phyloP scores from a whole-genome alignment of 2,888 invertebrate genomes.

The Fragum sueziense region DNA sequence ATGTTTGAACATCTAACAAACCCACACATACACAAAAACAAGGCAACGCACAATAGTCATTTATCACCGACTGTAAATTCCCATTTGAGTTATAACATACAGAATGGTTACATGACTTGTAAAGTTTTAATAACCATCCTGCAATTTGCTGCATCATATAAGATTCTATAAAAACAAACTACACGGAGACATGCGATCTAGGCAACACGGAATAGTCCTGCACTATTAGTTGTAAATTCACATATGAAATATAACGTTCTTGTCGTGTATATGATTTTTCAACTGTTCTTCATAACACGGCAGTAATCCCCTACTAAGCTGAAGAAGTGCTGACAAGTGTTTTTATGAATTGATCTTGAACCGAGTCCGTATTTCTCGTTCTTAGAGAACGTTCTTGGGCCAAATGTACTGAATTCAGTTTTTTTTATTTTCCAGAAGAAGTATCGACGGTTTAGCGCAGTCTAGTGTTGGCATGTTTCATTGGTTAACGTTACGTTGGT shows the following conservation, averaged over 20 bases:
- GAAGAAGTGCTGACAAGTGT: background rate
- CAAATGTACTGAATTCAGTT: too few species aligned
- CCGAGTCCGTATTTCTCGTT: too few species aligned
- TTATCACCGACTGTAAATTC: background rate
- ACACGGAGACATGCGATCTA: background rate
- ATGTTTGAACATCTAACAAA: background rate
- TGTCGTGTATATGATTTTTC: background rate
- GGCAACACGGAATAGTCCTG: background rate
- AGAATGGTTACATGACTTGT: background rate
- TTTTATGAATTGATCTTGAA: background rate
- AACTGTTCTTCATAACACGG: conserved; percentile 4
- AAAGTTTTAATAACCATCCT: background rate
- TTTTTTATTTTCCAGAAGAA: too few species aligned
- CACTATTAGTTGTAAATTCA: background rate
- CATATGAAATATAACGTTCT: background rate
- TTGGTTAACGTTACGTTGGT: too few species aligned
- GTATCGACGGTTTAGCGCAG: too few species aligned
- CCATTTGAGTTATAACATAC: background rate
- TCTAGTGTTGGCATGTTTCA: too few species aligned
- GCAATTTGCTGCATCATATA: too few species aligned
- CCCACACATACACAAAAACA: background rate
- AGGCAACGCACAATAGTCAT: background rate
- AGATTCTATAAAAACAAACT: too few species aligned
- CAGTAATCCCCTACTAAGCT: conserved; percentile 17
- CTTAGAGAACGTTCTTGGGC: too few species aligned